Percentiles rank a stretch among this genome's conserved stretches.
phyloP scores from a whole-genome alignment of 2,113 vertebrate species.

The Bostrychus sinensis region DNA sequence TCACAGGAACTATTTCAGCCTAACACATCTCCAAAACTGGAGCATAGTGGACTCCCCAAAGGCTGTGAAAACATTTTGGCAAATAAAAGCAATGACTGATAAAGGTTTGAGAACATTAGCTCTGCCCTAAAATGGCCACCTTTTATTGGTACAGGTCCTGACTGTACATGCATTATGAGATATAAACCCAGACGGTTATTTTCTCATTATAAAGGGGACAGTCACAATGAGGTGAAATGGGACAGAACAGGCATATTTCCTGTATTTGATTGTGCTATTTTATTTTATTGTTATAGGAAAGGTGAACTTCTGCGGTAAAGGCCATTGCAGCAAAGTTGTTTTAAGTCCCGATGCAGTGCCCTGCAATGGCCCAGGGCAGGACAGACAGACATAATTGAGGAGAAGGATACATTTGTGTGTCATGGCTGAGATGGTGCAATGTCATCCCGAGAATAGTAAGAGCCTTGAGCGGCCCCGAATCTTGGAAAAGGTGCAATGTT shows the following conservation, averaged over 20 bases:
- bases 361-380: not conserved
- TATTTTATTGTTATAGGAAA: not conserved
- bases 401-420: not conserved
- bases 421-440: not conserved
- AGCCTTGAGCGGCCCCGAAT: not conserved
- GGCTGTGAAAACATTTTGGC: not conserved
- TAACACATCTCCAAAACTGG: not conserved
- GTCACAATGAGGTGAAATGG: not conserved
- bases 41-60: not conserved
- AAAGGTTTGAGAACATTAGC: not conserved
- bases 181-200: not conserved
- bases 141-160: too few relatives aligned
- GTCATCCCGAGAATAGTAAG: not conserved
- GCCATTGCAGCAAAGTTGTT: not conserved
- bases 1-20: not conserved
- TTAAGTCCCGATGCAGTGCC: not conserved
- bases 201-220: not conserved
- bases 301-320: not conserved
- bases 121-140: not conserved
- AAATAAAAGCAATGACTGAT: constrained; percentile 2
- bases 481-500: constrained; percentile 4
- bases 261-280: not conserved
- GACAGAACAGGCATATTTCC: not conserved
- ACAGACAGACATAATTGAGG: not conserved
- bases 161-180: not conserved